Percentiles rank a stretch among this genome's conserved stretches.
These are phyloP conservation scores for Sceliomorpha sp. DNA, from an alignment of 2,888 invertebrate species.

Conservation along the genomic window DNA sequence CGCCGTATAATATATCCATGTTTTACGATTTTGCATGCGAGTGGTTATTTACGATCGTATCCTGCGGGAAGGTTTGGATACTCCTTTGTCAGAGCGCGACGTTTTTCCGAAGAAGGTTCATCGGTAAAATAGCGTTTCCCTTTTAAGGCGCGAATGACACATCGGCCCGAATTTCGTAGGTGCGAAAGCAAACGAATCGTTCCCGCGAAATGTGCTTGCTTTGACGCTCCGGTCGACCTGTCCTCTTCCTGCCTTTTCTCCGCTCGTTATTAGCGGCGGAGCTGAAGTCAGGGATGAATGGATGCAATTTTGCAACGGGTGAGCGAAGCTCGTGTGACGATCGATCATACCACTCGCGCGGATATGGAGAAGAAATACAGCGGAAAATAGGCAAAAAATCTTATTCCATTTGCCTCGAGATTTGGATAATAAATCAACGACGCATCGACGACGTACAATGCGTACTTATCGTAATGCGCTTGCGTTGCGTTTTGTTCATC, in stretches of 20 bases:
- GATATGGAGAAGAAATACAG: slow-evolving; percentile 54
- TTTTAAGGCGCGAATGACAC: slow-evolving; percentile 8
- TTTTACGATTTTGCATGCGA: too few relatives aligned
- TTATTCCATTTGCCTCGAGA: slow-evolving; percentile 43
- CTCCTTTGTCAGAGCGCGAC: too few relatives aligned
- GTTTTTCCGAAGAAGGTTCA: too few relatives aligned
- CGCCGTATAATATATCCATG: too few relatives aligned
- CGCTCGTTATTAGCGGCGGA: slow-evolving; percentile 60
- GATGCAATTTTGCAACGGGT: slow-evolving; percentile 62
- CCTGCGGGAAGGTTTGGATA: too few relatives aligned
- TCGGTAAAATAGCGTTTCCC: too few relatives aligned
- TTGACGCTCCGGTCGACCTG: slow-evolving; percentile 51
- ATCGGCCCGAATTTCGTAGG: slow-evolving; percentile 17
- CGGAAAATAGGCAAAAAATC: slow-evolving; percentile 48
- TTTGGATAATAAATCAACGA: slow-evolving; percentile 43
- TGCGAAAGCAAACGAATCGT: slow-evolving; percentile 44
- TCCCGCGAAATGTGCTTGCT: slow-evolving; percentile 10
- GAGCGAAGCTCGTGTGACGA: slow-evolving; percentile 60
- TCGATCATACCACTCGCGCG: slow-evolving; percentile 60
- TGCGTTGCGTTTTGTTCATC: slow-evolving; percentile 14
- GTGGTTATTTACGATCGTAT: too few relatives aligned
- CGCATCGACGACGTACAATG: slow-evolving; percentile 21
- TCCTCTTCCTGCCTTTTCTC: slow-evolving; percentile 56
- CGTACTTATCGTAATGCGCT: slow-evolving; percentile 8
- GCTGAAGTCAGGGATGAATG: slow-evolving; percentile 61